Evolutionary conservation across 2,113 vertebrate genomes (phyloP).

Genomic region (Pardalotus punctatus): DNA sequence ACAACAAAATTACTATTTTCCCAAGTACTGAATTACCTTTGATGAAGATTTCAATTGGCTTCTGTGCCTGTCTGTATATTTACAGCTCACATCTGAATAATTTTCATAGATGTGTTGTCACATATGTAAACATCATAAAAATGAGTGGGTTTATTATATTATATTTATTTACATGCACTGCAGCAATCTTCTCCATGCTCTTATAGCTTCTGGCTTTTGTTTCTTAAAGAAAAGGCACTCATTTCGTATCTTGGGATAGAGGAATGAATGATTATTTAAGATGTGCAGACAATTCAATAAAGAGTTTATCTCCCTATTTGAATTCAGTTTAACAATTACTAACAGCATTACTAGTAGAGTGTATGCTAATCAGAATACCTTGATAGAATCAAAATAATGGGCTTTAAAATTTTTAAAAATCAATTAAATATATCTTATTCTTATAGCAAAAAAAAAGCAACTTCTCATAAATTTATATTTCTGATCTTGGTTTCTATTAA

Average conservation of each 20-base stretch:
- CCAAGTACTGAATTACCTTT: background rate
- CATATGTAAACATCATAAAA: conserved; percentile 26
- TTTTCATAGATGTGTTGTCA: background rate
- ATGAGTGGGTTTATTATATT: background rate
- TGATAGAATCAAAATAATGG: background rate
- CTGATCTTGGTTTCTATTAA: background rate
- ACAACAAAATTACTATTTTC: conserved; percentile 6
- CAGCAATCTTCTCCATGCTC: background rate
- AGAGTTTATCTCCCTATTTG: rapidly evolving
- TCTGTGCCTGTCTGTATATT: background rate
- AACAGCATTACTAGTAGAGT: background rate
- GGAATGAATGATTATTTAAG: background rate
- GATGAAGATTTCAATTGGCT: background rate
- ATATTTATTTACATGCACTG: background rate
- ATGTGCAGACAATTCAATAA: background rate
- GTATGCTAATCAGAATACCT: background rate
- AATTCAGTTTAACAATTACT: background rate
- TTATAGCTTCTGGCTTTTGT: background rate
- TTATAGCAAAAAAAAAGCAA: background rate
- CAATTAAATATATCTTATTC: background rate
- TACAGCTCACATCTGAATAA: background rate
- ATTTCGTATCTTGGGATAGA: background rate
- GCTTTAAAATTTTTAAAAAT: background rate
- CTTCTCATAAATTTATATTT: background rate
- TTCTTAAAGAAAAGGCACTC: background rate